A percentile compares a stretch with the other conserved stretches of the same genome.
These are phyloP conservation scores for Patella pellucida DNA, from an alignment of 2,888 invertebrate species.

Conservation along the genomic window DNA sequence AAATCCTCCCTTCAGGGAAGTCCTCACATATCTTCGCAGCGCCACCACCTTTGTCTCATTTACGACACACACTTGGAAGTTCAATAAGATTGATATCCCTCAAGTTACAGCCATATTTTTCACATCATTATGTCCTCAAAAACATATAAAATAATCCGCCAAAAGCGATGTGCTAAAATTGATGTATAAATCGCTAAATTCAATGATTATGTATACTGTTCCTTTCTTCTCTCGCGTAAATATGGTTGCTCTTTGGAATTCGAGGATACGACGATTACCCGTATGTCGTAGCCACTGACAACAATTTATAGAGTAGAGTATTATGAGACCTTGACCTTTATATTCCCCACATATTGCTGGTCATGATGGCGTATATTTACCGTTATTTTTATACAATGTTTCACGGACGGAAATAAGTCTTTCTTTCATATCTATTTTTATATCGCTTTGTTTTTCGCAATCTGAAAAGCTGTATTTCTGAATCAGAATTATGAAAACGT, in stretches of 20 bases:
- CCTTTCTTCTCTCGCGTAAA: conserved; percentile 28
- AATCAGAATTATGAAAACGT: too few relatives aligned
- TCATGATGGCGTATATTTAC: too few relatives aligned
- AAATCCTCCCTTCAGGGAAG: conserved; percentile 13
- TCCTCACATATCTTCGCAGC: conserved; percentile 6
- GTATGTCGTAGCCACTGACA: conserved; percentile 68
- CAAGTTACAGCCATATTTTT: conserved; percentile 7
- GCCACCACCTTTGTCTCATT: not conserved
- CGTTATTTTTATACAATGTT: too few relatives aligned
- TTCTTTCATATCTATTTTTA: too few relatives aligned
- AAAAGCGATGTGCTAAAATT: too few relatives aligned
- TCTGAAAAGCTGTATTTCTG: too few relatives aligned
- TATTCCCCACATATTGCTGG: not conserved
- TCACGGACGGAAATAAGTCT: too few relatives aligned
- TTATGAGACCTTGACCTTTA: conserved; percentile 14
- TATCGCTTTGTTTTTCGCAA: too few relatives aligned
- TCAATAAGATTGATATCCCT: not conserved
- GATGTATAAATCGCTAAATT: too few relatives aligned
- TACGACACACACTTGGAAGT: too few relatives aligned
- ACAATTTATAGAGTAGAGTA: conserved; percentile 52
- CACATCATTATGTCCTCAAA: not conserved
- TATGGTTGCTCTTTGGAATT: conserved; percentile 64
- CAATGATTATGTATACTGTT: too few relatives aligned
- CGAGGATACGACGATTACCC: conserved; percentile 52
- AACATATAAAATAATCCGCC: not conserved